Base-by-base conservation (phyloP, 1,140 invertebrate genomes). In the Leptoteleia sp. region DNA sequence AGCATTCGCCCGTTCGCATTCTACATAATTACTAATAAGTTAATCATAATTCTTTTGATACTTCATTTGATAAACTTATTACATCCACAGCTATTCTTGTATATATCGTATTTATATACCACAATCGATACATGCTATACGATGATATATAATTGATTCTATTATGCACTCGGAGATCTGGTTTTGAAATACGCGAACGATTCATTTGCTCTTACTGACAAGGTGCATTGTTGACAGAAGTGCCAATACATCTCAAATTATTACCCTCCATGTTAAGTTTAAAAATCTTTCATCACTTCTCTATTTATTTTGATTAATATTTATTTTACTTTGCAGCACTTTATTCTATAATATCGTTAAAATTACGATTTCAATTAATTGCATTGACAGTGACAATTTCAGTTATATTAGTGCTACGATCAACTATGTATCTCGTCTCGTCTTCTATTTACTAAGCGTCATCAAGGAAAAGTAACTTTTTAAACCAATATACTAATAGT, bases 81-180 rank as follows among this genome's bases (percentile, higher is more conserved):
- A 73, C 67, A 76, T 76, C 67, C 72, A 75, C 65, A 79, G 77
- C 76, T 81, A 73, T 83, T 81, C 75, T 78, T 73, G 55, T 81
- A 68, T 80, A 82, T 81, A 55, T 84, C 50, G 55, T 79, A 78
- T 73, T 79, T 80, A 80, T 85, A 65, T 81, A 81, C 62, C 54
- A 78, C 75, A 67, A 75, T 80, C 81, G 80, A 82, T 82, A 80
- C 70, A 82, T 70, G 48, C 75, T 80, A 80, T 67, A 71, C 65
- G 78, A 72, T 48, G 75, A 79, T 83, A 75, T 79, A 76, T 82
- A 79, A 68, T 80, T 59, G 70, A 80, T 67, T 67, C 70, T 81
- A 84, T 84, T 81, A 85, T 85, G 86, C 84, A 85, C 82, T 79
- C 83, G 83, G 83, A 84, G 80, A 84, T 86, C 82, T 79, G 81